These are phyloP conservation scores for Bubo blakistoni DNA, from an alignment of 2,113 vertebrate species.

Conservation along the genomic window DNA sequence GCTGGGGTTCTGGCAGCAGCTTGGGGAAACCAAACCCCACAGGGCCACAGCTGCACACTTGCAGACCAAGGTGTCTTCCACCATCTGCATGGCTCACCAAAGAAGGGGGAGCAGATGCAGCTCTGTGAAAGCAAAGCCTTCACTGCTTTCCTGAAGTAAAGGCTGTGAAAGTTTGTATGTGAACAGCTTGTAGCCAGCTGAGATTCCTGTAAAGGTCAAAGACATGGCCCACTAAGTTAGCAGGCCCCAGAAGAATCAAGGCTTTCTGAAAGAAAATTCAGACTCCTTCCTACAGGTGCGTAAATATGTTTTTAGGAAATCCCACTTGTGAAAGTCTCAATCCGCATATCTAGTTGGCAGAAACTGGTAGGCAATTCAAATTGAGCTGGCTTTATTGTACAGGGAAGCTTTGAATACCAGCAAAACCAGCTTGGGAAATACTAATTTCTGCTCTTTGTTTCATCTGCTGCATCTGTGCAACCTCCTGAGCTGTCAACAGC, in stretches of 20 bases:
- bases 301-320: not conserved
- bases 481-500: not conserved
- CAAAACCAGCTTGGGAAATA: not conserved
- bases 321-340: not conserved
- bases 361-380: not conserved
- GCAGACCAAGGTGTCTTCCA: not conserved
- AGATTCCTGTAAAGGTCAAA: not conserved
- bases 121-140: not conserved
- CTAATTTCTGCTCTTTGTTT: not conserved
- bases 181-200: not conserved
- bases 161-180: fast-evolving
- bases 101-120: fast-evolving
- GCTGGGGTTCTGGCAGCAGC: not conserved
- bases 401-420: not conserved
- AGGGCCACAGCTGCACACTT: fast-evolving
- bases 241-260: not conserved
- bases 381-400: not conserved
- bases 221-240: not conserved
- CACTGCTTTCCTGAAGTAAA: not conserved
- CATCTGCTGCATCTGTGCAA: not conserved
- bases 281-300: not conserved
- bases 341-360: not conserved
- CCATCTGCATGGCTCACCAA: not conserved
- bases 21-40: not conserved
- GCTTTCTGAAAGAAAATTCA: not conserved